These are phyloP conservation scores for Hiodon tergisus DNA, from an alignment of 2,113 vertebrate genomes.

Conservation along the genomic window DNA sequence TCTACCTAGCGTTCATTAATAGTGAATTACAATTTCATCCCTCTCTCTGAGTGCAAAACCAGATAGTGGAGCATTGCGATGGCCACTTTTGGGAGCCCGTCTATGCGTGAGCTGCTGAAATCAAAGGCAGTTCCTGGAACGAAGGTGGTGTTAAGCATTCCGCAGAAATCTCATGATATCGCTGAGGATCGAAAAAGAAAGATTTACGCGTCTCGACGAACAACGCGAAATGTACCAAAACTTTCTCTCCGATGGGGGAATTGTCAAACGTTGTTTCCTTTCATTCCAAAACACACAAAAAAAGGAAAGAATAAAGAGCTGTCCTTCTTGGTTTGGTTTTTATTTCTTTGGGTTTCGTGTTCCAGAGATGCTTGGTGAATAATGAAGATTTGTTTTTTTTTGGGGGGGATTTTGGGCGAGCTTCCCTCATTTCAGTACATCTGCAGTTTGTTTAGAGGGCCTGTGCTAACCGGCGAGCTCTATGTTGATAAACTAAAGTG, in stretches of 20 bases:
- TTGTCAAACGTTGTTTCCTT: not conserved
- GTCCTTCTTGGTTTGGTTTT: not conserved
- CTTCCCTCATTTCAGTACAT: slow-evolving; percentile 10
- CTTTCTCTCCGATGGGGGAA: not conserved
- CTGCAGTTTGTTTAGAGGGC: slow-evolving; percentile 17
- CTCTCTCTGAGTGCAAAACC: too few relatives aligned
- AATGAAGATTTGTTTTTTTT: slow-evolving; percentile 1
- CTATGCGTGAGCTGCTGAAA: not conserved
- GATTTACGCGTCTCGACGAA: not conserved
- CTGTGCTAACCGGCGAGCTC: not conserved
- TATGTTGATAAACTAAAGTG: slow-evolving; percentile 23
- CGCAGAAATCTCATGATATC: not conserved
- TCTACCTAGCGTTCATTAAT: too few relatives aligned
- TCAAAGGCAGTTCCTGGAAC: slow-evolving; percentile 3
- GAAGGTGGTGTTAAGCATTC: not conserved
- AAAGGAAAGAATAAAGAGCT: not conserved
- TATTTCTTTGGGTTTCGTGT: not conserved
- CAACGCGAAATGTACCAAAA: not conserved
- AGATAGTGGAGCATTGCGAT: too few relatives aligned
- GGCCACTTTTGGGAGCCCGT: not conserved
- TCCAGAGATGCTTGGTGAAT: not conserved
- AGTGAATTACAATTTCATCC: too few relatives aligned
- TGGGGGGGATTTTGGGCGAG: not conserved
- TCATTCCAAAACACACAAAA: not conserved
- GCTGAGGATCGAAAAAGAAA: slow-evolving; percentile 7